A percentile compares a stretch with the other conserved stretches of the same genome.
These are phyloP conservation scores for Atta colombica DNA, from an alignment of 1,140 invertebrate genomes.

Conservation along the genomic window DNA sequence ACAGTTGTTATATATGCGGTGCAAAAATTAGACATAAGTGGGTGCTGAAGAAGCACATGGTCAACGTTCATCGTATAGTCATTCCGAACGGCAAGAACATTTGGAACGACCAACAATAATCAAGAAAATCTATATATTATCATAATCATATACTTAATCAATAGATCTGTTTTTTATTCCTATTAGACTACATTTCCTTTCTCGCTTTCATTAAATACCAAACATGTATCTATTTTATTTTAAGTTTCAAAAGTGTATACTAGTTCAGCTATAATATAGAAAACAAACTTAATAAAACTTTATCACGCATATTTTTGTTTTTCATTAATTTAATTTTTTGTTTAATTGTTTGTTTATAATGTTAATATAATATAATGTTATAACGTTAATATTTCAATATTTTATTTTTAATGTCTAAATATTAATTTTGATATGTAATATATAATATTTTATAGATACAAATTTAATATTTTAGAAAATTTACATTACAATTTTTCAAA, in stretches of 20 bases:
- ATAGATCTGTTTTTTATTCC: neutral
- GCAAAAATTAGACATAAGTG: constrained; percentile 82
- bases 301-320: neutral
- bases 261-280: too few relatives aligned
- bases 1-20: constrained; percentile 81
- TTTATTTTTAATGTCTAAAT: neutral
- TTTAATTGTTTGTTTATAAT: too few relatives aligned
- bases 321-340: neutral
- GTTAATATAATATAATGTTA: neutral
- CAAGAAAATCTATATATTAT: constrained; percentile 1
- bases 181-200: too few relatives aligned
- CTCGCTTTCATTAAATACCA: too few relatives aligned
- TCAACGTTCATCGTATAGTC: constrained; percentile 77
- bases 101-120: constrained; percentile 1
- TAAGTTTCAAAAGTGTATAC: too few relatives aligned
- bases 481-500: neutral
- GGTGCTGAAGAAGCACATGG: constrained; percentile 83
- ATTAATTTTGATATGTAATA: neutral
- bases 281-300: neutral
- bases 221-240: too few relatives aligned
- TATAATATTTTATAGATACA: neutral
- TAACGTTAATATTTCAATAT: neutral
- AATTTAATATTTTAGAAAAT: neutral
- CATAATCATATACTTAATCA: neutral
- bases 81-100: constrained; percentile 61